Evolutionary conservation across 2,113 vertebrate genomes (phyloP), one percentile per base, ranked within the genome.

Genomic region (Cephalopterus ornatus): DNA sequence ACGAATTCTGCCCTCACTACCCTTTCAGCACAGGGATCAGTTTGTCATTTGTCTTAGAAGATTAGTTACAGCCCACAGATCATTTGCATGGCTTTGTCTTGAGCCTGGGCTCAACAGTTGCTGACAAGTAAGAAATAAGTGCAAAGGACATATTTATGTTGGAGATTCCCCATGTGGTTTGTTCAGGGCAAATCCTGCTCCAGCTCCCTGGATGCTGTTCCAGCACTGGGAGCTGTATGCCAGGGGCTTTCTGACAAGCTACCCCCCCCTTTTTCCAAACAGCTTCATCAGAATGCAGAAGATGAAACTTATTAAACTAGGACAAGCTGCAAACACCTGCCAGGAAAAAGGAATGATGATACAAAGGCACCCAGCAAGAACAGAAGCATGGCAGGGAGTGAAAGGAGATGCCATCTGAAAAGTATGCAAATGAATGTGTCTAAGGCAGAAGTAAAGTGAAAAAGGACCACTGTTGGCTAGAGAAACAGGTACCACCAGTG

Each of bases 241-340:
- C 0, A 0, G 18, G 23, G 16, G 8, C 18, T 90, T 41, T 62
- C 79, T 74, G 71, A 27, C 0, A 3, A 62, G 24, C 14, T 46
- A 62, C 8, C 16, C 19, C 39, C 21, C 11, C 18, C 63, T 93
- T n/a, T 76, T 68, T 21, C 44, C 53, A 78, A 68, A 61, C 9
- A 32, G 24, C 41, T 94, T 71, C 18, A 58, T 37, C 4, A 3
- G 24, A n/a, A 65, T 84, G 78, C 74, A 87, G 65, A 88, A 63
- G 26, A 26, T 27, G 46, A 61, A 88, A 82, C 47, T 56, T 80
- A 47, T 21, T 80, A 68, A 89, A 55, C 37, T 47, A 66, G 75
- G 49, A 73, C 49, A 50, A 88, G 33, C 37, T 74, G 44, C 55
- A 91, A 92, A 67, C 56, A 59, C 59, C 67, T 76, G 5, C 58